phyloP scores from a whole-genome alignment of 2,888 invertebrate species.

The Ceriagrion tenellum region DNA sequence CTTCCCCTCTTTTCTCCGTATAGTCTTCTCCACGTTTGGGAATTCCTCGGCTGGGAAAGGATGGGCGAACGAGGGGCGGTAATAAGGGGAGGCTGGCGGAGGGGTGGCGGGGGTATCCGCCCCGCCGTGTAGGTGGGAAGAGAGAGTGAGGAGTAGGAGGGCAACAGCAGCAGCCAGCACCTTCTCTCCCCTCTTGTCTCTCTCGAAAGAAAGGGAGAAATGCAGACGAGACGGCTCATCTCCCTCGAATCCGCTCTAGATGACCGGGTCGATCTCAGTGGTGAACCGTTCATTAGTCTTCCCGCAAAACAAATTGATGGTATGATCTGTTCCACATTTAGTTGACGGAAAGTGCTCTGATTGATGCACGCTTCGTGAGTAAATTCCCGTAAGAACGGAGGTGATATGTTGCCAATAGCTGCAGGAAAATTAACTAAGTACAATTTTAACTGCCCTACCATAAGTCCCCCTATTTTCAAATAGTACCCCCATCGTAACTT shows the following conservation, averaged over 20 bases:
- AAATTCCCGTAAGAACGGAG: too few relatives aligned
- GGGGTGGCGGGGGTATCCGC: background rate
- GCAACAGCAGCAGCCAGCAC: too few relatives aligned
- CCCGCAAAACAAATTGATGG: too few relatives aligned
- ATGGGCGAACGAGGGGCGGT: conserved; percentile 30
- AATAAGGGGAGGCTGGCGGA: conserved; percentile 61
- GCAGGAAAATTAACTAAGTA: too few relatives aligned
- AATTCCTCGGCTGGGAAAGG: conserved; percentile 68
- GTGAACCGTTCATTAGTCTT: background rate
- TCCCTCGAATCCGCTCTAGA: background rate
- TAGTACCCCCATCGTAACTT: too few relatives aligned
- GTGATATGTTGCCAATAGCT: too few relatives aligned
- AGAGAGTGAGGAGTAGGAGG: background rate
- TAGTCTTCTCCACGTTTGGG: conserved; percentile 62
- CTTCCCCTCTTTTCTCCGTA: background rate
- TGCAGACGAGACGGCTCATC: background rate
- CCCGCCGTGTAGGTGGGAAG: conserved; percentile 10
- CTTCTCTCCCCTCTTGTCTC: background rate
- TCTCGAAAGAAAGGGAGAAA: background rate
- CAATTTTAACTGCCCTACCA: too few relatives aligned
- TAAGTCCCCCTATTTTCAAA: too few relatives aligned
- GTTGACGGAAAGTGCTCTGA: too few relatives aligned
- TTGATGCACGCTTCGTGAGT: too few relatives aligned
- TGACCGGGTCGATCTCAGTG: background rate
- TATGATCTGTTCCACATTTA: too few relatives aligned